These are phyloP conservation scores for Orthonychiurus folsomi DNA, from an alignment of 2,888 invertebrate species.

Conservation along the genomic window DNA sequence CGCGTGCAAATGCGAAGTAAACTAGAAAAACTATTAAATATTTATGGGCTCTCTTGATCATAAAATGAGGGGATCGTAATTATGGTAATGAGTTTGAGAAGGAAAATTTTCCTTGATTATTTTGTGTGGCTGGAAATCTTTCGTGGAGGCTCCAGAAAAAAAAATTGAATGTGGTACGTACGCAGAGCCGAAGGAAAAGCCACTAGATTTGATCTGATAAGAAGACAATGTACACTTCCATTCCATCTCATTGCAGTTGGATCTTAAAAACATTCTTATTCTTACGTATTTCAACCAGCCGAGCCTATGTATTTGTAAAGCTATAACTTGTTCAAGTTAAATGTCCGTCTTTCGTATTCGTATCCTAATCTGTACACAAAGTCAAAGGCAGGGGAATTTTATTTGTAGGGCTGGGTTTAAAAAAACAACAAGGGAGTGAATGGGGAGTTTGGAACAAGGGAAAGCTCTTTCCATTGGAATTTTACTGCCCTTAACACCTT, in stretches of 20 bases:
- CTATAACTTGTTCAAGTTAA: too few species aligned
- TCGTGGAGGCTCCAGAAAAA: too few species aligned
- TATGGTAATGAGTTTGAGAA: background rate
- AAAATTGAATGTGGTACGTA: too few species aligned
- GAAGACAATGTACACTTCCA: background rate
- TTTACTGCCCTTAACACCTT: conserved; percentile 11
- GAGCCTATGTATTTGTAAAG: too few species aligned
- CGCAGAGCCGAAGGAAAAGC: background rate
- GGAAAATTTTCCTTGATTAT: background rate
- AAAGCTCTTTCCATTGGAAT: conserved; percentile 29
- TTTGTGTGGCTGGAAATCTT: too few species aligned
- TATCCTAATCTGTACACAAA: too few species aligned
- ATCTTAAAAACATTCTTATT: background rate
- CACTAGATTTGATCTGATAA: background rate
- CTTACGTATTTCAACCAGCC: too few species aligned
- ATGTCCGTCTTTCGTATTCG: too few species aligned
- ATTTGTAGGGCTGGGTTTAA: background rate
- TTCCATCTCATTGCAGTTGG: too few species aligned
- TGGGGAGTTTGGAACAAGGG: conserved; percentile 19
- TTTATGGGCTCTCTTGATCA: background rate
- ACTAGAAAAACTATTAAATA: background rate
- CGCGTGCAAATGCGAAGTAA: too few species aligned
- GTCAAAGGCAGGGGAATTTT: too few species aligned
- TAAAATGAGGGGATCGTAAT: background rate
- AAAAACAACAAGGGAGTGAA: background rate